Evolutionary conservation across 2,888 invertebrate genomes (phyloP).

Genomic region (Drosophila neotestacea): DNA sequence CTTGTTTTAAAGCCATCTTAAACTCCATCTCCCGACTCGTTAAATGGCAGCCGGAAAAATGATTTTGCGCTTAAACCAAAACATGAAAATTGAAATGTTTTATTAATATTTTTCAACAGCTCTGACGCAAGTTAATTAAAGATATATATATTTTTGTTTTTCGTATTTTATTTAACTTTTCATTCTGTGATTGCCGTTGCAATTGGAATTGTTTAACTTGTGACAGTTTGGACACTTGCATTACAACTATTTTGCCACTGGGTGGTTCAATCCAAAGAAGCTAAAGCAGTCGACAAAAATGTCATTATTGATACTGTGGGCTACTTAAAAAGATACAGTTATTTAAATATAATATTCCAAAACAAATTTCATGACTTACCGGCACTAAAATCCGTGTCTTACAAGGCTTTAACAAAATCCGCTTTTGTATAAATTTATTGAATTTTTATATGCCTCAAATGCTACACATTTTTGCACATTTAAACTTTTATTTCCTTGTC

Average conservation of each 20-base stretch:
- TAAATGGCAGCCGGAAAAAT: slow-evolving; percentile 44
- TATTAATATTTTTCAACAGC: slow-evolving; percentile 76
- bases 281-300: slow-evolving; percentile 36
- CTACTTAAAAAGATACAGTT: no score
- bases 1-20: slow-evolving; percentile 35
- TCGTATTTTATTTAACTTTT: slow-evolving; percentile 17
- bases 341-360: no score
- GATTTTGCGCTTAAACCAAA: slow-evolving; percentile 36
- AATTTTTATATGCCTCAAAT: slow-evolving; percentile 12
- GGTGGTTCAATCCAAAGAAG: not conserved
- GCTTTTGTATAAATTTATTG: slow-evolving; percentile 29
- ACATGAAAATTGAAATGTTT: slow-evolving; percentile 76
- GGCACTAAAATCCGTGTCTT: slow-evolving; percentile 24
- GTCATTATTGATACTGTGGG: not conserved
- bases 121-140: slow-evolving; percentile 73
- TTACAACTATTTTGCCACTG: slow-evolving; percentile 35
- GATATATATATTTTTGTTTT: slow-evolving; percentile 23
- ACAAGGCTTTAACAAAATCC: slow-evolving; percentile 23
- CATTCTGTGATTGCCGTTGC: slow-evolving; percentile 19
- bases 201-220: slow-evolving; percentile 47
- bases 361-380: not conserved
- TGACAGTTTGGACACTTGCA: slow-evolving; percentile 62
- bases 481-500: slow-evolving; percentile 67
- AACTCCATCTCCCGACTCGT: slow-evolving; percentile 19
- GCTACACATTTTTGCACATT: slow-evolving; percentile 38